Evolutionary conservation across 2,113 vertebrate genomes (phyloP).

Genomic region (Tapirus terrestris): DNA sequence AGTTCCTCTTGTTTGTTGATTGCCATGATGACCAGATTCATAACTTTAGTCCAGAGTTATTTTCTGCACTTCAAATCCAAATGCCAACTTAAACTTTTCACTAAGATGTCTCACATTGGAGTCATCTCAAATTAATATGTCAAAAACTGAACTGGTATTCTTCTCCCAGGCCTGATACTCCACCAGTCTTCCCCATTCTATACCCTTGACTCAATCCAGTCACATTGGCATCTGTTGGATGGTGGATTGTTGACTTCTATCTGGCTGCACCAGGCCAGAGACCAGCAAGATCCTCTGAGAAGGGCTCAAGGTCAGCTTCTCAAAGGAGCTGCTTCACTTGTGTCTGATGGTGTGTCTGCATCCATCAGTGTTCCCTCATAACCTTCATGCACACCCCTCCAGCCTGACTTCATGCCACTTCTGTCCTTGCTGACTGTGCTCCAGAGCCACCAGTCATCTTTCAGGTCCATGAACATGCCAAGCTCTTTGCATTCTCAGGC

Average conservation of each 20-base stretch:
- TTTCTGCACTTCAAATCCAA: neutral
- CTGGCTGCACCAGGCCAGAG: neutral
- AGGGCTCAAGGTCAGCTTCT: neutral
- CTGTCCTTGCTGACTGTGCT: neutral
- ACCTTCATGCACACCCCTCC: neutral
- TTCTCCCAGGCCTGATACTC: neutral
- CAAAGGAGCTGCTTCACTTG: neutral
- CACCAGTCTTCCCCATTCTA: neutral
- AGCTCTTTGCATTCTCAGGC: neutral
- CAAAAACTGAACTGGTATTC: neutral
- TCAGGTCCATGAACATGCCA: neutral
- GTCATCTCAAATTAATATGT: neutral
- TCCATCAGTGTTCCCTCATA: neutral
- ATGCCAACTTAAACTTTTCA: neutral
- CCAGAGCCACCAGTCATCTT: neutral
- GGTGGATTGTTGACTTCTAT: neutral
- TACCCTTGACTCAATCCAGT: neutral
- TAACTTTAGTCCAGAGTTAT: neutral
- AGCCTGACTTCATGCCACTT: neutral
- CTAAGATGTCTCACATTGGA: neutral
- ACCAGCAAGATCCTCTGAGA: neutral
- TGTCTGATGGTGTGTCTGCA: neutral
- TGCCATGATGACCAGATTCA: neutral
- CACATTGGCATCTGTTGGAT: neutral
- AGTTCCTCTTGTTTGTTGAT: neutral